These are phyloP conservation scores for Allobates femoralis DNA, from an alignment of 2,797 vertebrate species.

Conservation along the genomic window DNA sequence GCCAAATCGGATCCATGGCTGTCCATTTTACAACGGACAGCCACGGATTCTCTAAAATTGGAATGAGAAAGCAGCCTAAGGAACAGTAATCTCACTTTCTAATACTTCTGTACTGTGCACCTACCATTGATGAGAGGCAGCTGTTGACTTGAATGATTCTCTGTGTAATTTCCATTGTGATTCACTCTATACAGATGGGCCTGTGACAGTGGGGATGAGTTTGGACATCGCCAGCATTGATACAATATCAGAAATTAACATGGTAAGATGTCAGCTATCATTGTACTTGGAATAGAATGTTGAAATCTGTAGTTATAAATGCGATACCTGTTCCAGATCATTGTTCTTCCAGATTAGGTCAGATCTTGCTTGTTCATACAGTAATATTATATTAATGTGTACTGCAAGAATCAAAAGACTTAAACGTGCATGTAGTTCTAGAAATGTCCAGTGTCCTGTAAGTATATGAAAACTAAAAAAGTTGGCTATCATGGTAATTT, in stretches of 20 bases:
- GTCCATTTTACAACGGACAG: too few species aligned
- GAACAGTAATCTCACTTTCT: background rate
- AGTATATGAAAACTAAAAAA: background rate
- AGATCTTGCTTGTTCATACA: background rate
- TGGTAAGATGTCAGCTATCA: slow-evolving; percentile 75
- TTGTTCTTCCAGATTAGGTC: background rate
- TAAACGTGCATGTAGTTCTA: background rate
- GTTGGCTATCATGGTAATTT: background rate
- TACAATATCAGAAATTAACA: slow-evolving; percentile 95
- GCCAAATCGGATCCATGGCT: too few species aligned
- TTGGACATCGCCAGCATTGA: slow-evolving; percentile 94
- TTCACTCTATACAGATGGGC: slow-evolving; percentile 77
- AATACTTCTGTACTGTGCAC: background rate
- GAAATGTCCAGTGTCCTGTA: background rate
- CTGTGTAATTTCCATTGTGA: slow-evolving; percentile 17
- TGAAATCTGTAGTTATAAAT: background rate
- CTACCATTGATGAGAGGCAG: background rate
- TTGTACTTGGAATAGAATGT: background rate
- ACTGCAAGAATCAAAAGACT: background rate
- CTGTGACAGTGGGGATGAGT: slow-evolving; percentile 92
- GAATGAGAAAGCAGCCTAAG: too few species aligned
- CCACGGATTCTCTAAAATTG: too few species aligned
- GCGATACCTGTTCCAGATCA: background rate
- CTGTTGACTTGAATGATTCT: background rate
- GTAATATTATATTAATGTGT: background rate